These are phyloP conservation scores for Malacoctenus gilli DNA, from an alignment of 2,797 vertebrate species.

Conservation along the genomic window DNA sequence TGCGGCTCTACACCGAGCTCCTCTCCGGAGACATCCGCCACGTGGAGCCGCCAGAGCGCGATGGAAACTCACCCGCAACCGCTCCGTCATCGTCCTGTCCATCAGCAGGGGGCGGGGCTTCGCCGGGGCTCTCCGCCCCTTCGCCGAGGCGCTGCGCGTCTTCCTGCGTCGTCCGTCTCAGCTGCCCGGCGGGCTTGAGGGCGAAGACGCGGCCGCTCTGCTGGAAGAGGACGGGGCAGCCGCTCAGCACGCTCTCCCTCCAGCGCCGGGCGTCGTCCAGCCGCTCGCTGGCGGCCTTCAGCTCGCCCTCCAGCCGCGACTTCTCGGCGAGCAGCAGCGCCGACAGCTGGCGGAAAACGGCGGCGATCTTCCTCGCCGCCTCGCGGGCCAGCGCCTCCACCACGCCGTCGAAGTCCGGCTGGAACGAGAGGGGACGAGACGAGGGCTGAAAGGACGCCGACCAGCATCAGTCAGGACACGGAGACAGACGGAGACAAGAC, in stretches of 20 bases:
- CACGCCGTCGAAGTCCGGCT: slow-evolving; percentile 33
- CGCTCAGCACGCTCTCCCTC: slow-evolving; percentile 65
- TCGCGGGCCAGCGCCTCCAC: slow-evolving; percentile 50
- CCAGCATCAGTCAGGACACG: too few species aligned
- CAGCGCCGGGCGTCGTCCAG: slow-evolving; percentile 45
- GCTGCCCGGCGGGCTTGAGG: slow-evolving; percentile 51
- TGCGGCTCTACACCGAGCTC: too few species aligned
- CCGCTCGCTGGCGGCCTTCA: slow-evolving; percentile 13
- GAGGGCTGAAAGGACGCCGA: too few species aligned
- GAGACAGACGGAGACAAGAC: too few species aligned
- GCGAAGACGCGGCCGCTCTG: slow-evolving; percentile 54
- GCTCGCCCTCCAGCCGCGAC: slow-evolving; percentile 44
- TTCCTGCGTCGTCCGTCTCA: slow-evolving; percentile 6
- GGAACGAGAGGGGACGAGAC: too few species aligned
- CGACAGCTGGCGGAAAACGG: slow-evolving; percentile 59
- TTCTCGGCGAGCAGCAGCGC: slow-evolving; percentile 44
- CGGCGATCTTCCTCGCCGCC: slow-evolving; percentile 61
- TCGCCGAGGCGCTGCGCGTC: not conserved
- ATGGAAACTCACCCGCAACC: too few species aligned
- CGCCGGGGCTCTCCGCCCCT: rapidly evolving
- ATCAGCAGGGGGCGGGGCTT: not conserved
- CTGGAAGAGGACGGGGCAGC: slow-evolving; percentile 63
- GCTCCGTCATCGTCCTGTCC: not conserved
- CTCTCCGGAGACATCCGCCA: too few species aligned
- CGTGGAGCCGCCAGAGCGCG: too few species aligned